phyloP scores from a whole-genome alignment of 2,888 invertebrate species.

The Pandemis corylana region DNA sequence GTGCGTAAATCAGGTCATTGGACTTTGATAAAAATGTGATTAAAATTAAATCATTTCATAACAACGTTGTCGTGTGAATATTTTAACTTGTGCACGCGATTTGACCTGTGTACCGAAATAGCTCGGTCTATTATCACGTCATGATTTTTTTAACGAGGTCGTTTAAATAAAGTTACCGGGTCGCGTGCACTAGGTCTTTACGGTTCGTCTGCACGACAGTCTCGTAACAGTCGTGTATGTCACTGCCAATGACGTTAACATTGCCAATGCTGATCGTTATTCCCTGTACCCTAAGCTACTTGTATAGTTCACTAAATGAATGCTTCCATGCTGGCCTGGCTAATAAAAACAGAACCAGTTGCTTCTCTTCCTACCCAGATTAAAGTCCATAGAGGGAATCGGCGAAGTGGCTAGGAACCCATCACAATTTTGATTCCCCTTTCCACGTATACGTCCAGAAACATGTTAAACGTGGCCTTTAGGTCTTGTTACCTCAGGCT shows the following conservation, averaged over 20 bases:
- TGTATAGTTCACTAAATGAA: background rate
- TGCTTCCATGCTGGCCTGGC: no score
- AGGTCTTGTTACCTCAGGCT: no score
- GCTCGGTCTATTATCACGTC: background rate
- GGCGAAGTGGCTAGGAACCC: no score
- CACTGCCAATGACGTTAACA: background rate
- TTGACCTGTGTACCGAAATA: background rate
- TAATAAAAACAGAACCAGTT: no score
- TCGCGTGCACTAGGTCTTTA: background rate
- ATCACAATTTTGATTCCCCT: no score
- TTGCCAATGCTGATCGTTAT: background rate
- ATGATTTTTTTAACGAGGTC: background rate
- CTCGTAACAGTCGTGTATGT: background rate
- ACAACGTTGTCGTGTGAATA: background rate
- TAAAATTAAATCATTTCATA: constrained; percentile 17
- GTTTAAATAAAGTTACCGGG: background rate
- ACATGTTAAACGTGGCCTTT: no score
- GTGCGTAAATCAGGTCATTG: constrained; percentile 15
- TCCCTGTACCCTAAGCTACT: background rate
- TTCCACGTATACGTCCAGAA: no score
- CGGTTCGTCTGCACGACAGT: background rate
- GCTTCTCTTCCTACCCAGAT: no score
- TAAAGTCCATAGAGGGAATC: no score
- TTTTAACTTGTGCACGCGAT: constrained; percentile 12
- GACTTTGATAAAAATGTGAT: constrained; percentile 18